Conservation (phyloP, 2,888 invertebrate species). For the Gari tellinella region DNA sequence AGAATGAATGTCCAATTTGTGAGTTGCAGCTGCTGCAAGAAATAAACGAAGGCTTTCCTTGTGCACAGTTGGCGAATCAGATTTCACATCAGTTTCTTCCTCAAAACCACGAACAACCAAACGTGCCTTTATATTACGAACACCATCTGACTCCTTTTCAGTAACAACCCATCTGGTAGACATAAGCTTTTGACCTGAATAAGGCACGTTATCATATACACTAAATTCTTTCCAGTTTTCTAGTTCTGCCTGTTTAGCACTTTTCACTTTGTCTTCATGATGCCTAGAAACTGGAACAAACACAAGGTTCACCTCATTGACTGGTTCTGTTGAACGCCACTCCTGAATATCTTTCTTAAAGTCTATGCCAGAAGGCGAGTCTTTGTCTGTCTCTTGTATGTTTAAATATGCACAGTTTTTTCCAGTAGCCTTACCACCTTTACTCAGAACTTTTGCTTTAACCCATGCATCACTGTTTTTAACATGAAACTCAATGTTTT, state of each 20-base stretch:
- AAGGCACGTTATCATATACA: constrained; percentile 21
- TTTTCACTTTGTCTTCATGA: constrained; percentile 22
- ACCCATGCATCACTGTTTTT: constrained; percentile 20
- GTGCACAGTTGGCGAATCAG: constrained; percentile 39
- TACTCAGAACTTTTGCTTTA: constrained; percentile 28
- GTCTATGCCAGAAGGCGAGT: constrained; percentile 16
- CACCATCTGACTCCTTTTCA: constrained; percentile 22
- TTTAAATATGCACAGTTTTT: constrained; percentile 46
- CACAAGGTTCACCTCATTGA: constrained; percentile 21
- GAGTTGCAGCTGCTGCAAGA: constrained; percentile 19
- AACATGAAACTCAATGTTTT: constrained; percentile 7
- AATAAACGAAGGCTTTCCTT: constrained; percentile 32
- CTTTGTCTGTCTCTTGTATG: constrained; percentile 21
- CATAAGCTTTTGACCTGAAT: constrained; percentile 37
- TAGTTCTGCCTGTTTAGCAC: constrained; percentile 37
- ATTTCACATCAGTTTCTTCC: constrained; percentile 35
- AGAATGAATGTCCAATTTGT: constrained; percentile 17
- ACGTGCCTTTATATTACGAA: constrained; percentile 24
- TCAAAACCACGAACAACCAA: constrained; percentile 45
- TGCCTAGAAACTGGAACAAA: constrained; percentile 22
- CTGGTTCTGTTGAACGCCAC: constrained; percentile 10
- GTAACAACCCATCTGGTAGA: constrained; percentile 43
- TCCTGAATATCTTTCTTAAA: constrained; percentile 34
- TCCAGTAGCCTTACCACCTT: constrained; percentile 41
- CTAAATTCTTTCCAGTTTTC: constrained; percentile 28